Evolutionary conservation across 2,113 vertebrate species (phyloP), one percentile per base, ranked within the genome.

Genomic region (Phyllostomus hastatus): DNA sequence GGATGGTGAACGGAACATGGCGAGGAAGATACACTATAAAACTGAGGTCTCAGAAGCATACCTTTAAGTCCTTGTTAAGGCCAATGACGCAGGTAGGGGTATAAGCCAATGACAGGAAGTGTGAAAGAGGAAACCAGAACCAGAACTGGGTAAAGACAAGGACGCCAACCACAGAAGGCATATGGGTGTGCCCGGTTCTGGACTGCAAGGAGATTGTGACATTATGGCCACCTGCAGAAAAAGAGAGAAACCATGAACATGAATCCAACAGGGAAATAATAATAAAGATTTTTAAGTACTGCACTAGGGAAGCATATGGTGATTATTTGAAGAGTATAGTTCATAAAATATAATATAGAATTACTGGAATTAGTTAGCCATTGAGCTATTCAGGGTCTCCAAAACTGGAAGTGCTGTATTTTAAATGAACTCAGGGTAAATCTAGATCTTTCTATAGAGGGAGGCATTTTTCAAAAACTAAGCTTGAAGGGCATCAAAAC

Each of bases 101-200:
- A 97, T 99, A 99, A 88, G 99, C 99, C 98, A 99, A 95, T 0
- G 99, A 99, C 97, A 99, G 95, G 97, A 99, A 99, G 97, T 99
- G 99, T 64, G 99, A 99, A 83, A 99, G 98, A 1, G 99, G 99
- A 97, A 99, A 99, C 99, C 99, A 99, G 98, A 99, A 99, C 99
- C 99, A 99, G 98, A 99, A 99, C 98, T 99, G 99, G 79, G 99
- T 99, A 97, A 99, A 99, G 97, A 99, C 99, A 97, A 99, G 98
- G 93, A 99, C 99, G 4, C 99, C 99, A 46, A 99, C 99, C 96
- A 99, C 99, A 0, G 99, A 99, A 4, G 99, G 99, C 99, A 99
- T 99, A 98, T 99, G 99, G 69, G 99, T 99, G 96, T 99, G 99
- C 54, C 99, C 99, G 0, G 99, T 99, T 95, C 99, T 99, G 0